Percentiles rank a stretch among this genome's conserved stretches.
phyloP scores from a whole-genome alignment of 37 sponge, comb jelly and placozoan genomes.

The Beroe forskalii region DNA sequence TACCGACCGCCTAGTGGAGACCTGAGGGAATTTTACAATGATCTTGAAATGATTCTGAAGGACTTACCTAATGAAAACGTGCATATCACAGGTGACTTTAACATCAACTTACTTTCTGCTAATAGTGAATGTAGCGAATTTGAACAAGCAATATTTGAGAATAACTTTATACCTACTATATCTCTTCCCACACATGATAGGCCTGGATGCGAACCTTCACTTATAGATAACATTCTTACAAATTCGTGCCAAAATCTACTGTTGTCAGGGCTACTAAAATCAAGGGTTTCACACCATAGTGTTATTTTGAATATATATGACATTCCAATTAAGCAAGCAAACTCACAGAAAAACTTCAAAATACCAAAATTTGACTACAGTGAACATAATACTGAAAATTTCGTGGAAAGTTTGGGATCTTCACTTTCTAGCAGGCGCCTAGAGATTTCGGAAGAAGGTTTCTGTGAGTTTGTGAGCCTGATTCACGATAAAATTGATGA shows the following conservation, averaged over 20 bases:
- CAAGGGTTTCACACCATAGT: not conserved
- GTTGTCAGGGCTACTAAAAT: not conserved
- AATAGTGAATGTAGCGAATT: not conserved
- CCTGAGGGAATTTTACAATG: not conserved
- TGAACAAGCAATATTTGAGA: not conserved
- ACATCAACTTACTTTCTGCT: not conserved
- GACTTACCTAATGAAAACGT: not conserved
- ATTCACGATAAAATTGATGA: not conserved
- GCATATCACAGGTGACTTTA: not conserved
- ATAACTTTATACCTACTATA: not conserved
- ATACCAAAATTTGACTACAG: not conserved
- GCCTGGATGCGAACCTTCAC: not conserved
- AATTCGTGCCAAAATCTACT: not conserved
- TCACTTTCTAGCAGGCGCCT: not conserved
- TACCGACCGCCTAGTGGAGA: not conserved
- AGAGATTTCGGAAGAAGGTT: not conserved
- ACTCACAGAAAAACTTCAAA: not conserved
- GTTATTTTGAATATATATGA: not conserved
- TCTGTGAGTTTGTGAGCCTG: not conserved
- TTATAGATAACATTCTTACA: not conserved
- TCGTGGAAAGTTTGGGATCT: not conserved
- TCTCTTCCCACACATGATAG: not conserved
- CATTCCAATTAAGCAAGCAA: too few species aligned
- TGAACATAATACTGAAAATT: not conserved
- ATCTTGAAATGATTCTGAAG: not conserved